A percentile compares a stretch with the other conserved stretches of the same genome.
phyloP scores from a whole-genome alignment of 2,888 invertebrate genomes.

The Dicyrtoma fusca region DNA sequence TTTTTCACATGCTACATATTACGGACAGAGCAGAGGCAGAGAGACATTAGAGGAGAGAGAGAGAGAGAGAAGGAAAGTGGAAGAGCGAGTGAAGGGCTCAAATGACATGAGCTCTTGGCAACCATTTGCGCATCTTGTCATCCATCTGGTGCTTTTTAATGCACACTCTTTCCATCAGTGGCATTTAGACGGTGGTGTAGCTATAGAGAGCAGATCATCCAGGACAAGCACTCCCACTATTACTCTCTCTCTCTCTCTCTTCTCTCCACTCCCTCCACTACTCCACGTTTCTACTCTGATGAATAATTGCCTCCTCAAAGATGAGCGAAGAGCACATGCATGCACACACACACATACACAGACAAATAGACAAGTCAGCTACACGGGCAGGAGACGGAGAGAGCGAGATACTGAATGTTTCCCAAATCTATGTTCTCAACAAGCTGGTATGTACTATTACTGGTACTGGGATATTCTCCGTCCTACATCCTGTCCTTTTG shows the following conservation, averaged over 20 bases:
- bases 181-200: slow-evolving; percentile 27
- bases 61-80: slow-evolving; percentile 8
- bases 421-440: too few relatives aligned
- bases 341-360: background rate
- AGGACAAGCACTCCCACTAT: slow-evolving; percentile 22
- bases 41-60: background rate
- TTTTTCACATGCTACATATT: too few relatives aligned
- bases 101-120: slow-evolving; percentile 48
- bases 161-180: slow-evolving; percentile 38
- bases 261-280: background rate
- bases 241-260: slow-evolving; percentile 8
- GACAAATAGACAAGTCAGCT: slow-evolving; percentile 1
- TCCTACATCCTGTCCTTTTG: too few relatives aligned
- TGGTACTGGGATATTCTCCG: too few relatives aligned
- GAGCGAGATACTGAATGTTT: background rate
- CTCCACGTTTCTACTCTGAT: slow-evolving; percentile 16
- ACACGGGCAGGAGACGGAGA: background rate
- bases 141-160: slow-evolving; percentile 45
- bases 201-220: slow-evolving; percentile 22
- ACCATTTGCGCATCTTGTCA: slow-evolving; percentile 49
- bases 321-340: background rate
- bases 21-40: background rate
- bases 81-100: slow-evolving; percentile 31
- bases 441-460: too few relatives aligned
- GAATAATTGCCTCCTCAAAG: slow-evolving; percentile 23